Conservation (phyloP, 2,113 vertebrate species). For the Bolborhynchus lineola region DNA sequence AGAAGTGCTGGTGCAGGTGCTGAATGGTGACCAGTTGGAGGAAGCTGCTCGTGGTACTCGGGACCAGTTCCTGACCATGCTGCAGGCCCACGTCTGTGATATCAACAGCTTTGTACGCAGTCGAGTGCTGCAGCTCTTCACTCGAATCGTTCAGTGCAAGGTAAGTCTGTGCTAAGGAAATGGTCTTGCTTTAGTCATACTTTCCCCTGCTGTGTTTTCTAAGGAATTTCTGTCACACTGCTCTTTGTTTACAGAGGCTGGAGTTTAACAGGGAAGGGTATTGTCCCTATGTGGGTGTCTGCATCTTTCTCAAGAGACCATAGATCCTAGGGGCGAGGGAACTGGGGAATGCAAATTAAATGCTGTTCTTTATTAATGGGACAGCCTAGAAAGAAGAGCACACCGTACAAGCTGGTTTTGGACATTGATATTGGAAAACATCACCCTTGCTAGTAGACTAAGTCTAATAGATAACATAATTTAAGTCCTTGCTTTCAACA, state of each 20-base stretch:
- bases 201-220: not conserved
- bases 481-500: not conserved
- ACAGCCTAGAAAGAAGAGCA: not conserved
- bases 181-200: accelerated
- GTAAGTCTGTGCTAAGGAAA: slow-evolving; percentile 45
- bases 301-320: not conserved
- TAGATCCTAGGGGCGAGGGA: not conserved
- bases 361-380: not conserved
- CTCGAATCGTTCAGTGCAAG: slow-evolving; percentile 88
- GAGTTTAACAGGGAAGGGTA: not conserved
- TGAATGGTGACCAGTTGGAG: slow-evolving; percentile 86
- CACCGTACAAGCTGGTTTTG: not conserved
- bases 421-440: not conserved
- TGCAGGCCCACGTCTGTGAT: slow-evolving; percentile 90
- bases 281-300: not conserved
- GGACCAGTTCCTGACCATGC: slow-evolving; percentile 85
- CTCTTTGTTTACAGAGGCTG: not conserved
- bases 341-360: not conserved
- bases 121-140: slow-evolving; percentile 88
- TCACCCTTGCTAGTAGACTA: not conserved
- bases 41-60: slow-evolving; percentile 81
- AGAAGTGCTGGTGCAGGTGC: slow-evolving; percentile 84
- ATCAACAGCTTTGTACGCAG: slow-evolving; percentile 84
- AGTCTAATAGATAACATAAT: not conserved
- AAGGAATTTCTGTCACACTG: not conserved